A percentile compares a stretch with the other conserved stretches of the same genome.
phyloP scores from a whole-genome alignment of 2,888 invertebrate genomes.

The Ophraella communa region DNA sequence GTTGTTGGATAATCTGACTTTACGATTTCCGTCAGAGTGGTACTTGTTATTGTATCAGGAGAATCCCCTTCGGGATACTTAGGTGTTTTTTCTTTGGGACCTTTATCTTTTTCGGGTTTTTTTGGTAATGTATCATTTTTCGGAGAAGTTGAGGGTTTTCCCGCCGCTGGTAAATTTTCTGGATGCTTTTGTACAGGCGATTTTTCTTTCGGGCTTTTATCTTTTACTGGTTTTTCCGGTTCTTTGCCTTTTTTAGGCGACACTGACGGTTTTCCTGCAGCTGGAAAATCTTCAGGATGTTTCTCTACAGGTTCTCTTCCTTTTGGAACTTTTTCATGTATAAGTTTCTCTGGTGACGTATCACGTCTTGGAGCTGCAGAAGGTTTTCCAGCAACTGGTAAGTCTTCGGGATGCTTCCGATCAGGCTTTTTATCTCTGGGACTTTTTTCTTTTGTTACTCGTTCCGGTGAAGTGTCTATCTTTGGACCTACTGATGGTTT shows the following conservation, averaged over 20 bases:
- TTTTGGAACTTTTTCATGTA: neutral
- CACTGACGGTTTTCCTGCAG: conserved; percentile 23
- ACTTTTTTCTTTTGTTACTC: neutral
- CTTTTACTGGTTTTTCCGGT: neutral
- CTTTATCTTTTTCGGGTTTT: neutral
- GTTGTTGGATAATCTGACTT: conserved; percentile 17
- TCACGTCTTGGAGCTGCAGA: conserved; percentile 1
- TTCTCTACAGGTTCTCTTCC: conserved; percentile 5
- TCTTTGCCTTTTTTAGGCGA: conserved; percentile 8
- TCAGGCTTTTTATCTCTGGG: neutral
- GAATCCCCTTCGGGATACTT: conserved; percentile 13
- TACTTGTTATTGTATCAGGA: conserved; percentile 3
- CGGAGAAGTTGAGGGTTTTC: conserved; percentile 8
- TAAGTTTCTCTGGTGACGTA: neutral
- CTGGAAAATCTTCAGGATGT: conserved; percentile 28
- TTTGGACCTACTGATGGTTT: neutral
- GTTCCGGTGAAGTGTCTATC: neutral
- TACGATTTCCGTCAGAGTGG: neutral
- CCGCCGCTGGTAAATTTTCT: conserved; percentile 31
- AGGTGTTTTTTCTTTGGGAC: neutral
- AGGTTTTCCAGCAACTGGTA: conserved; percentile 25
- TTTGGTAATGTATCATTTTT: conserved; percentile 7
- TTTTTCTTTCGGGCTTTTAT: conserved; percentile 4
- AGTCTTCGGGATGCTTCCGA: conserved; percentile 15
- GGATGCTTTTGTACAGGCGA: conserved; percentile 11